Conservation (phyloP, 2,113 vertebrate genomes). For the Turnix velox region DNA sequence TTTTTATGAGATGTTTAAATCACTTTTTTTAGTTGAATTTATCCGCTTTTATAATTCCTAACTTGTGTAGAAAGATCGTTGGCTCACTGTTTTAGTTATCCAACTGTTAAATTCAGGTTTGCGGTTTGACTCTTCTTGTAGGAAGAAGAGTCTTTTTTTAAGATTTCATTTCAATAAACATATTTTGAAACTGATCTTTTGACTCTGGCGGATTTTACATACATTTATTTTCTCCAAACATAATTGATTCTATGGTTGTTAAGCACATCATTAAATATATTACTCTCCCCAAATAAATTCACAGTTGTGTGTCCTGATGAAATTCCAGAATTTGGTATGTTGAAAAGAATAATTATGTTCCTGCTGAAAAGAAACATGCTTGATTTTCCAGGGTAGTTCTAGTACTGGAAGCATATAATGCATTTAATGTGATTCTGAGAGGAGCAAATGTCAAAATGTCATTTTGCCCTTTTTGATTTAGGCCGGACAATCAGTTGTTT, state of each 20-base stretch:
- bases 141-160: neutral
- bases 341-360: conserved; percentile 23
- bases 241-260: conserved; percentile 29
- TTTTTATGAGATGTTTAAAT: conserved; percentile 11
- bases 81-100: neutral
- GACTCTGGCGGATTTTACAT: conserved; percentile 12
- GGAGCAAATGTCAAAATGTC: neutral
- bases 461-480: neutral
- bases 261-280: conserved; percentile 31
- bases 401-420: neutral
- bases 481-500: neutral
- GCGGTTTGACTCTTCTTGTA: neutral
- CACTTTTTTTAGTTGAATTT: conserved; percentile 38
- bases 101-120: neutral
- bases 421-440: neutral
- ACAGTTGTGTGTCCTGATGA: neutral
- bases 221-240: conserved; percentile 31
- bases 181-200: conserved; percentile 43
- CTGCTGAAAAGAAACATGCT: neutral
- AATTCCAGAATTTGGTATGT: conserved; percentile 18
- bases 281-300: conserved; percentile 13
- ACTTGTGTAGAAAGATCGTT: neutral
- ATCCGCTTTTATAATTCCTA: neutral
- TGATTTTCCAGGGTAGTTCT: neutral
- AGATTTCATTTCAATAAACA: conserved; percentile 24